Evolutionary conservation across 2,113 vertebrate genomes (phyloP).

Genomic region (Phainopepla nitens): DNA sequence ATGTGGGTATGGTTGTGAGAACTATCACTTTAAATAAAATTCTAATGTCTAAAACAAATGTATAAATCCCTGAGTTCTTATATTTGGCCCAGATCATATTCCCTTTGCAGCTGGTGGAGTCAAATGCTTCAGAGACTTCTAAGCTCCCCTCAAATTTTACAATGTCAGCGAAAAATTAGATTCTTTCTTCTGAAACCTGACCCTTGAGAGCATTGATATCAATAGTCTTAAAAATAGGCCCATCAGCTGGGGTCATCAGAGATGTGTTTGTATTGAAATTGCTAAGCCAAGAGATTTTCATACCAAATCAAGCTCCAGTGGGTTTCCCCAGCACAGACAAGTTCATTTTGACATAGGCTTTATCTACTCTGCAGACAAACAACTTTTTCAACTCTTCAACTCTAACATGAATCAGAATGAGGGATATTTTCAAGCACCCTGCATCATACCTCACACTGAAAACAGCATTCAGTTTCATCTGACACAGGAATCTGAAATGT

Average conservation of each 20-base stretch:
- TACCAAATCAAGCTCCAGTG: background rate
- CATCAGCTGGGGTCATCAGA: conserved; percentile 41
- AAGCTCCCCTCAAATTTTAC: conserved; percentile 65
- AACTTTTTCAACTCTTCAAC: background rate
- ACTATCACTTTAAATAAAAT: conserved; percentile 61
- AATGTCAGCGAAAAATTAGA: conserved; percentile 77
- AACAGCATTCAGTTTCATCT: background rate
- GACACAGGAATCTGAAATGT: background rate
- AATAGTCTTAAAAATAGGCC: conserved; percentile 68
- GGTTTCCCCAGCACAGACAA: accelerated
- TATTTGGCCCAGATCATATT: conserved; percentile 65
- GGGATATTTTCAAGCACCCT: background rate
- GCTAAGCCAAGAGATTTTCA: background rate
- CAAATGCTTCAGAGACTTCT: conserved; percentile 59
- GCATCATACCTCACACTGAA: background rate
- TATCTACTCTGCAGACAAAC: background rate
- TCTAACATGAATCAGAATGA: background rate
- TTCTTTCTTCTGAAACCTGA: conserved; percentile 72
- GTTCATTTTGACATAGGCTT: background rate
- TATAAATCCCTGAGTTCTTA: conserved; percentile 42
- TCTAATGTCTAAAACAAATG: conserved; percentile 35
- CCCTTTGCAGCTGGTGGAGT: conserved; percentile 55
- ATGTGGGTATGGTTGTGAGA: background rate
- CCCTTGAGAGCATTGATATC: conserved; percentile 43
- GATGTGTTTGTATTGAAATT: background rate